Conservation (phyloP, 2,113 vertebrate species). For the Limanda limanda region DNA sequence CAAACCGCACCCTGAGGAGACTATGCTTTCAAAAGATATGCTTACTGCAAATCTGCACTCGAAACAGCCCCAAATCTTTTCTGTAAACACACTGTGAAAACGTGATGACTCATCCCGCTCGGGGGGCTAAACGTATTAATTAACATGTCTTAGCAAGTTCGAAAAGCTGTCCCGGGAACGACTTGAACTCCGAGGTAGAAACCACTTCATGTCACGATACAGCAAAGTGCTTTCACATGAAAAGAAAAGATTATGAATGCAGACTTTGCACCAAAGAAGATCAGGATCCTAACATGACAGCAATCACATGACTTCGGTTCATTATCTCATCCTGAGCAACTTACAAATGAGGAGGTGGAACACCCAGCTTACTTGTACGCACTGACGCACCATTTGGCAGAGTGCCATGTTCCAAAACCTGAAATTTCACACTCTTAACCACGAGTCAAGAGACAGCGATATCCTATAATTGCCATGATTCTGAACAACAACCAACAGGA, state of each 20-base stretch:
- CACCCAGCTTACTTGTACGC: neutral
- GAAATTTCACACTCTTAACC: neutral
- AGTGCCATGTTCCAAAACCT: neutral
- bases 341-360: neutral
- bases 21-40: slow-evolving; percentile 41
- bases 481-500: slow-evolving; percentile 1
- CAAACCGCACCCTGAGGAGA: slow-evolving; percentile 57
- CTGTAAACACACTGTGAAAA: slow-evolving; percentile 59
- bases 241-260: neutral
- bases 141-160: slow-evolving; percentile 55
- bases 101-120: slow-evolving; percentile 61
- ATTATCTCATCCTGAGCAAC: neutral
- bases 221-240: slow-evolving; percentile 6
- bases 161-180: slow-evolving; percentile 33
- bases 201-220: slow-evolving; percentile 6
- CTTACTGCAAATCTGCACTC: slow-evolving; percentile 43
- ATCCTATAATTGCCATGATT: no score
- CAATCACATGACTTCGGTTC: neutral
- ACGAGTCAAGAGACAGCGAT: neutral
- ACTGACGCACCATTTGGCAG: neutral
- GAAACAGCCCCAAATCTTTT: slow-evolving; percentile 40
- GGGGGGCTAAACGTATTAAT: slow-evolving; percentile 62
- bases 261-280: neutral
- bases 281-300: neutral
- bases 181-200: slow-evolving; percentile 32